Evolutionary conservation across 2,113 vertebrate species (phyloP).

Genomic region (Stigmatopora argus): DNA sequence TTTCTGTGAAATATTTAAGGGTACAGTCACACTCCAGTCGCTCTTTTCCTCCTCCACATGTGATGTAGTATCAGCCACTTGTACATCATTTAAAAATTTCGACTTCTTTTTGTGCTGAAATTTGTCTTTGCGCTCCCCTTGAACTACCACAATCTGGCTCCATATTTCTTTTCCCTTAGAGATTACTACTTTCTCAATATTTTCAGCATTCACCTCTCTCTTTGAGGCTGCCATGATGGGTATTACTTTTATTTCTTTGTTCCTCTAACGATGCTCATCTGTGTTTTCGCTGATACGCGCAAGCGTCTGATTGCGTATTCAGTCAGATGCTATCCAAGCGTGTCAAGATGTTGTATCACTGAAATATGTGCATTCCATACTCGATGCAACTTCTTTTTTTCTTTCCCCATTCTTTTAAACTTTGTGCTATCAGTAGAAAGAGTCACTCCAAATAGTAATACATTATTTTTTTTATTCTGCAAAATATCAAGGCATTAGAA

Average conservation of each 20-base stretch:
- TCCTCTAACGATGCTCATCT: constrained; percentile 18
- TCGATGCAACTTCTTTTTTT: constrained; percentile 18
- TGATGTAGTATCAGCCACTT: constrained; percentile 53
- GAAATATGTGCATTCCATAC: constrained; percentile 18
- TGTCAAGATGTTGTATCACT: constrained; percentile 11
- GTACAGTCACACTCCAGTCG: constrained; percentile 6
- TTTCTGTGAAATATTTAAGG: constrained; percentile 36
- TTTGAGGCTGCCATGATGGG: constrained; percentile 40
- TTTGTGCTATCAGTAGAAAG: constrained; percentile 36
- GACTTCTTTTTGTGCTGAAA: constrained; percentile 36
- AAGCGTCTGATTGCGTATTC: constrained; percentile 20
- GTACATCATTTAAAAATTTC: constrained; percentile 34
- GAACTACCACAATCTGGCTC: neutral
- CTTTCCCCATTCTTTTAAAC: constrained; percentile 16
- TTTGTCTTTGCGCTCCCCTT: constrained; percentile 39
- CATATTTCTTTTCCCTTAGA: neutral
- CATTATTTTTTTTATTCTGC: neutral
- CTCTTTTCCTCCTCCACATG: constrained; percentile 13
- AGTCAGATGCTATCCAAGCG: constrained; percentile 18
- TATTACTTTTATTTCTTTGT: constrained; percentile 45
- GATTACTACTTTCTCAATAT: neutral
- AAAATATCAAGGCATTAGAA: too few relatives aligned
- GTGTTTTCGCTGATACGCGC: constrained; percentile 22
- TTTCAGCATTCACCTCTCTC: neutral
- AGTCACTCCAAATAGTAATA: neutral